phyloP scores from a whole-genome alignment of 2,113 vertebrate species.

The Hippocampus barbouri region DNA sequence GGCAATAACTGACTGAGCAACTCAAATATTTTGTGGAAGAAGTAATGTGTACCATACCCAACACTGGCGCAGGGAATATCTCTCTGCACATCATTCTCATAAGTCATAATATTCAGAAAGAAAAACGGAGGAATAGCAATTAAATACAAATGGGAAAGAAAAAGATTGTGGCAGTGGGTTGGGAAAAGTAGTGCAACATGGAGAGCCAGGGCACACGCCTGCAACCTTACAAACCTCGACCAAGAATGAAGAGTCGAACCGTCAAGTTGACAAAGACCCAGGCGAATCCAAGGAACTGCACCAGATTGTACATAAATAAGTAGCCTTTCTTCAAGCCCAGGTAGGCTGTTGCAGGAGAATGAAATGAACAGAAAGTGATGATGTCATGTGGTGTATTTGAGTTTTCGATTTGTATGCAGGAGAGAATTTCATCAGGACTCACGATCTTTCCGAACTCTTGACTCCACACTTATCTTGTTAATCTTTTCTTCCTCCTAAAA shows the following conservation, averaged over 20 bases:
- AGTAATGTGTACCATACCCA: too few relatives aligned
- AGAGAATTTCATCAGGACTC: constrained; percentile 65
- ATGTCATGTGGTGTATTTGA: neutral
- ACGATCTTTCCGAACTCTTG: constrained; percentile 88
- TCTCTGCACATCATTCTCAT: too few relatives aligned
- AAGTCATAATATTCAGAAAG: too few relatives aligned
- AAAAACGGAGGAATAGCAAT: too few relatives aligned
- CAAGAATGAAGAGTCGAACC: constrained; percentile 86
- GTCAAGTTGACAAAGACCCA: constrained; percentile 97
- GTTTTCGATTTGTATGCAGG: neutral
- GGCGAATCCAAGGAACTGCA: constrained; percentile 93
- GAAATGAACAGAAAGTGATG: neutral
- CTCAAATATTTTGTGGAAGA: too few relatives aligned
- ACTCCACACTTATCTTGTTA: constrained; percentile 85
- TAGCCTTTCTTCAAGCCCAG: constrained; percentile 83
- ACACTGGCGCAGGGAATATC: too few relatives aligned
- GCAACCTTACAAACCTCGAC: constrained; percentile 74
- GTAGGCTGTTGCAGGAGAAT: constrained; percentile 48
- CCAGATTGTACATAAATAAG: constrained; percentile 90
- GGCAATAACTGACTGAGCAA: too few relatives aligned
- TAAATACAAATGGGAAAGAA: too few relatives aligned
- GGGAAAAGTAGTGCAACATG: neutral
- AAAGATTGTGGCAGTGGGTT: neutral
- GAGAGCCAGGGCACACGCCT: neutral
- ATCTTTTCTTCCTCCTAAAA: constrained; percentile 86